Conservation (phyloP, 2,113 vertebrate genomes). For the Etia nguti region DNA sequence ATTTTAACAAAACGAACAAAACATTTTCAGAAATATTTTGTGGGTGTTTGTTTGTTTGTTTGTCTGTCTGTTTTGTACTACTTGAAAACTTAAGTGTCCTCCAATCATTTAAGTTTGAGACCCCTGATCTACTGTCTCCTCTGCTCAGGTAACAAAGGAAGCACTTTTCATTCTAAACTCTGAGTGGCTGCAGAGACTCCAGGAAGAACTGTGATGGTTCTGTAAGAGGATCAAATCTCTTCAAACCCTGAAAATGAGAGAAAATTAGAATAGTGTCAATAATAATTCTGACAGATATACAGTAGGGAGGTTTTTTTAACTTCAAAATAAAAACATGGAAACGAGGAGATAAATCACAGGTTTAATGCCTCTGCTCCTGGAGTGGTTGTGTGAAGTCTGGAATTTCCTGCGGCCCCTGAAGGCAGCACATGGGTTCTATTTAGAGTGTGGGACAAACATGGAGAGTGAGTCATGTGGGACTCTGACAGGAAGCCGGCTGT, state of each 20-base stretch:
- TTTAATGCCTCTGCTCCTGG: neutral
- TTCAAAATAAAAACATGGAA: neutral
- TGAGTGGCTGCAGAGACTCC: too few species aligned
- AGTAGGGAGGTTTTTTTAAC: neutral
- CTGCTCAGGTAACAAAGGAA: too few species aligned
- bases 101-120: too few species aligned
- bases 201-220: too few species aligned
- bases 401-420: neutral
- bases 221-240: too few species aligned
- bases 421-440: neutral
- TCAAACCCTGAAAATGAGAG: neutral
- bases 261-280: neutral
- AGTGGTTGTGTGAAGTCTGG: neutral
- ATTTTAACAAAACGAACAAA: too few species aligned
- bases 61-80: too few species aligned
- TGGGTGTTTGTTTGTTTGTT: too few species aligned
- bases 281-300: neutral
- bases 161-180: too few species aligned
- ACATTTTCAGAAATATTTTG: too few species aligned
- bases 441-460: neutral
- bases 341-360: neutral
- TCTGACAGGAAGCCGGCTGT: neutral
- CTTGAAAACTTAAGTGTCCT: too few species aligned
- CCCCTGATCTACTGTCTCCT: too few species aligned
- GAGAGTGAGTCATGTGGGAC: neutral